Evolutionary conservation across 2,113 vertebrate species (phyloP).

Genomic region (Pangasianodon hypophthalmus): DNA sequence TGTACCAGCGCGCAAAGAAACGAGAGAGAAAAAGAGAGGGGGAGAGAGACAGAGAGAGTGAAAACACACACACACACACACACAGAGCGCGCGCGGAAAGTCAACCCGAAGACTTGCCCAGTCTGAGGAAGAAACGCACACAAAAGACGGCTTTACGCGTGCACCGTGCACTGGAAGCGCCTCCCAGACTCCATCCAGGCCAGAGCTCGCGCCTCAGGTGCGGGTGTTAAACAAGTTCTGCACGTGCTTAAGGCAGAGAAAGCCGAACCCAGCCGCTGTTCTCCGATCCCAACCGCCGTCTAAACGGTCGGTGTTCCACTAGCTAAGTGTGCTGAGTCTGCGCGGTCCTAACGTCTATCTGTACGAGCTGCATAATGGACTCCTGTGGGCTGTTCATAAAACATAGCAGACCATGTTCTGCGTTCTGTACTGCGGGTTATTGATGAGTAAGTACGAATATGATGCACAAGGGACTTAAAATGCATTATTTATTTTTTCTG

Average conservation of each 20-base stretch:
- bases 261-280: not conserved
- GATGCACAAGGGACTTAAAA: not conserved
- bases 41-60: not conserved
- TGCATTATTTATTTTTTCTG: not conserved
- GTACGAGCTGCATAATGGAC: not conserved
- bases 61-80: not conserved
- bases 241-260: not conserved
- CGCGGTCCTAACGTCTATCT: constrained; percentile 53
- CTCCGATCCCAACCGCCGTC: constrained; percentile 2
- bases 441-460: not conserved
- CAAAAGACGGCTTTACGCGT: constrained; percentile 44
- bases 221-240: not conserved
- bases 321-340: constrained; percentile 42
- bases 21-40: constrained; percentile 10
- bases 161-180: constrained; percentile 53
- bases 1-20: constrained; percentile 10
- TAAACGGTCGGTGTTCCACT: constrained; percentile 21
- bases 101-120: constrained; percentile 62
- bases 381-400: not conserved
- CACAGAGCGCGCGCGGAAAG: constrained; percentile 56
- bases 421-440: not conserved
- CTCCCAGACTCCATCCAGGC: constrained; percentile 51
- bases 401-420: not conserved
- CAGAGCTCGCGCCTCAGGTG: not conserved
- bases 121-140: constrained; percentile 37